These are phyloP conservation scores for Hyles euphorbiae DNA, from an alignment of 1,140 invertebrate genomes.

Conservation along the genomic window DNA sequence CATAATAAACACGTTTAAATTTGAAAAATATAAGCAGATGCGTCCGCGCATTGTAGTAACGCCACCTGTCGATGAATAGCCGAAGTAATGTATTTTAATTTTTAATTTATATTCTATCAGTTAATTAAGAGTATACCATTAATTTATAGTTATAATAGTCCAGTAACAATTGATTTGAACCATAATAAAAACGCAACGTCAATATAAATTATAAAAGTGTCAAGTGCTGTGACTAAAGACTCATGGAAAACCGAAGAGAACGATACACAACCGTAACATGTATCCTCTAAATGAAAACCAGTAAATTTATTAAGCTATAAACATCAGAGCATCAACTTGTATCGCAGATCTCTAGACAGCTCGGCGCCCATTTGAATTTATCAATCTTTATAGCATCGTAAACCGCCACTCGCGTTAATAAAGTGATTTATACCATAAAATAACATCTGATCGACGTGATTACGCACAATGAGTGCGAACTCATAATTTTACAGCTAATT, in stretches of 20 bases:
- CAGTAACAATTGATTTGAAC: too few relatives aligned
- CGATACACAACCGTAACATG: too few relatives aligned
- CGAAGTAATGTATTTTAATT: not conserved
- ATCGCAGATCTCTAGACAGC: constrained; percentile 28
- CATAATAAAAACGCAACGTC: too few relatives aligned
- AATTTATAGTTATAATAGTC: too few relatives aligned
- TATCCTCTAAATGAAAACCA: constrained; percentile 6
- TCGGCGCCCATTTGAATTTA: constrained; percentile 46
- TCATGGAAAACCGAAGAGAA: too few relatives aligned
- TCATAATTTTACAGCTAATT: constrained; percentile 77
- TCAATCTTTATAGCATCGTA: constrained; percentile 56
- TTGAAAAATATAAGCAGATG: too few relatives aligned
- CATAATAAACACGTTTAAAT: too few relatives aligned
- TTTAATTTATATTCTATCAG: too few relatives aligned
- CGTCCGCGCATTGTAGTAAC: constrained; percentile 8
- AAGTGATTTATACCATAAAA: constrained; percentile 69
- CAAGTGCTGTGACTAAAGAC: too few relatives aligned
- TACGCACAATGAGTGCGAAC: constrained; percentile 65
- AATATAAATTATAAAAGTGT: not conserved
- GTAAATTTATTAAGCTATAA: constrained; percentile 21
- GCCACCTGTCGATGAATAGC: constrained; percentile 49
- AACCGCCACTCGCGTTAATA: constrained; percentile 62
- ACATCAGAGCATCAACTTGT: constrained; percentile 23
- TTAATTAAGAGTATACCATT: too few relatives aligned
- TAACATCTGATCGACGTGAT: constrained; percentile 70